phyloP scores from a whole-genome alignment of 2,797 vertebrate species.

The Emydoidea blandingii region DNA sequence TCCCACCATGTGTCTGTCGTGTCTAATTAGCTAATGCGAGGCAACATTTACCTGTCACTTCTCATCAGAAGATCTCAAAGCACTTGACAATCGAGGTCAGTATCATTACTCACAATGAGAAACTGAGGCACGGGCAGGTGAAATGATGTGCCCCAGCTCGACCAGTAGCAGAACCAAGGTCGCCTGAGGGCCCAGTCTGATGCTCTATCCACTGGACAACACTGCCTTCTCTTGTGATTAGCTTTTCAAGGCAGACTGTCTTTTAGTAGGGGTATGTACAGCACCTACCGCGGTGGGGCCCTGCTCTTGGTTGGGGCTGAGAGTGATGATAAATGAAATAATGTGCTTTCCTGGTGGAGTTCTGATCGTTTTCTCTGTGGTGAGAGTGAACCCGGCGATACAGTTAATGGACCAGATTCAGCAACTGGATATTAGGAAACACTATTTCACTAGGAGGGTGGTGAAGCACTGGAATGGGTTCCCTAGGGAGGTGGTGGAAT shows the following conservation, averaged over 20 bases:
- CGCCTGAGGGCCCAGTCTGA: neutral
- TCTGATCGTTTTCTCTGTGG: rapidly evolving
- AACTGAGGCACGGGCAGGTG: neutral
- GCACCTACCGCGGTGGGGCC: neutral
- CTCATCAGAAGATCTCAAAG: neutral
- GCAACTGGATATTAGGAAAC: neutral
- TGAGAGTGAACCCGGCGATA: neutral
- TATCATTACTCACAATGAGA: neutral
- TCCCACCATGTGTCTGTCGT: neutral
- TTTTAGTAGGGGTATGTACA: neutral
- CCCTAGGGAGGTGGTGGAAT: too few species aligned
- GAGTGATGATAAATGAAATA: neutral
- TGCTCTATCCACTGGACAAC: neutral
- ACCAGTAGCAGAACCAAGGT: neutral
- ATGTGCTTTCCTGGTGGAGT: neutral
- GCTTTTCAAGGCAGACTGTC: neutral
- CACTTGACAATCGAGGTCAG: neutral
- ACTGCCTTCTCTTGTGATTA: neutral
- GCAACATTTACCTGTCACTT: neutral
- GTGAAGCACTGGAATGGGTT: too few species aligned
- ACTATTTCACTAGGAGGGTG: too few species aligned
- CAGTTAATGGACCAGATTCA: rapidly evolving
- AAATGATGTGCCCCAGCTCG: neutral
- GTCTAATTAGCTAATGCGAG: neutral
- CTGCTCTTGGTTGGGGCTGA: neutral